These are phyloP conservation scores for Suricata suricatta DNA, from an alignment of 2,113 vertebrate species.

Conservation along the genomic window DNA sequence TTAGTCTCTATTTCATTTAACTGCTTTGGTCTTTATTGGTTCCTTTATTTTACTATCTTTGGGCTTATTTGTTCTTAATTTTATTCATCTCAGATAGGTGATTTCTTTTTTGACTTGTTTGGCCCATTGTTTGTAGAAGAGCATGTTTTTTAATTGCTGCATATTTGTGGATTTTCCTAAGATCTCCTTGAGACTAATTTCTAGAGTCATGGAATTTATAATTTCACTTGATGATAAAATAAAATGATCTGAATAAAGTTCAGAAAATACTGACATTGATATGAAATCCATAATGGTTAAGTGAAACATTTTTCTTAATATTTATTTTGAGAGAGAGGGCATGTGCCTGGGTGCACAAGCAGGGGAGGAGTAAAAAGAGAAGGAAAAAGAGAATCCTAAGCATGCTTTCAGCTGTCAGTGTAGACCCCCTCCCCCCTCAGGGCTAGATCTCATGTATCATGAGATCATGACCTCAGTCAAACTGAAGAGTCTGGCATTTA, in stretches of 20 bases:
- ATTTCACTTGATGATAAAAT: background rate
- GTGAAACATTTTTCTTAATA: background rate
- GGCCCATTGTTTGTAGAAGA: background rate
- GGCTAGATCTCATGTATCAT: background rate
- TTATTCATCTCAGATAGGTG: background rate
- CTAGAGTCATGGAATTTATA: background rate
- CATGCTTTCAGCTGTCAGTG: background rate
- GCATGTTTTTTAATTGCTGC: background rate
- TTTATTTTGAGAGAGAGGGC: too few relatives aligned
- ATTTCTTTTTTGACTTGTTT: background rate
- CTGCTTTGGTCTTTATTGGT: background rate
- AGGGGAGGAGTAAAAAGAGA: background rate
- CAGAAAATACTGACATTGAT: background rate
- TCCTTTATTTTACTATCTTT: background rate
- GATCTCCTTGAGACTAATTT: background rate
- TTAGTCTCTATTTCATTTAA: background rate
- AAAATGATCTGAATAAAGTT: background rate
- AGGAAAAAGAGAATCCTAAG: background rate
- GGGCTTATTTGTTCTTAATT: background rate
- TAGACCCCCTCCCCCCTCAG: rapidly evolving
- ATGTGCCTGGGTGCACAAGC: background rate
- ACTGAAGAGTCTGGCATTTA: background rate
- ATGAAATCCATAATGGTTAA: background rate
- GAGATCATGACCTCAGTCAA: background rate
- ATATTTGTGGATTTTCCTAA: background rate